Conservation (phyloP, 2,888 invertebrate species). For the Perizoma flavofasciatum region DNA sequence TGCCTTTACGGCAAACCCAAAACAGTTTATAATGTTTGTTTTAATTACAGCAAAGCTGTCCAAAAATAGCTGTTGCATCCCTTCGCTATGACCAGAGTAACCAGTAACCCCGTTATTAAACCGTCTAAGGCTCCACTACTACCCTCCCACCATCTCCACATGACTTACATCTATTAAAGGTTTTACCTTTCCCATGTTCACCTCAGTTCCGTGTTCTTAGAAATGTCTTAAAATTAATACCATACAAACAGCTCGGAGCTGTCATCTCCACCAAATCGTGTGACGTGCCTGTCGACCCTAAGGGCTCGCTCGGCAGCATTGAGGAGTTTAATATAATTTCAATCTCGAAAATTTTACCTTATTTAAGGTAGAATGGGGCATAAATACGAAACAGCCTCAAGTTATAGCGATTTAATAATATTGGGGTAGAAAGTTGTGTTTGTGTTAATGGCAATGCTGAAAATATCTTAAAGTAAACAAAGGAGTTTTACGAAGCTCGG, state of each 20-base stretch:
- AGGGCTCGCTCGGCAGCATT: slow-evolving; percentile 24
- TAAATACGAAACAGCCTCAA: slow-evolving; percentile 35
- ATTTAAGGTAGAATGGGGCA: slow-evolving; percentile 30
- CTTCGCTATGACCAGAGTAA: not conserved
- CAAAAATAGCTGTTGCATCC: not conserved
- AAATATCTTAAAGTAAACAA: slow-evolving; percentile 14
- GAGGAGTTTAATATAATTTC: slow-evolving; percentile 41
- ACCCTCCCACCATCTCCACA: not conserved
- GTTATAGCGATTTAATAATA: slow-evolving; percentile 32
- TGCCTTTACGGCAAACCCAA: slow-evolving; percentile 5
- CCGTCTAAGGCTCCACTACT: not conserved
- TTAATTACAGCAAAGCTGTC: slow-evolving; percentile 1
- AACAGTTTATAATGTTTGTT: slow-evolving; percentile 7
- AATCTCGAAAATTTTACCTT: slow-evolving; percentile 31
- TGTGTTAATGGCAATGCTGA: slow-evolving; percentile 26
- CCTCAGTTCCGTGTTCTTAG: not conserved
- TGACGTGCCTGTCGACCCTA: slow-evolving; percentile 21
- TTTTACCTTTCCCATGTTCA: not conserved
- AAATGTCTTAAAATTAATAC: slow-evolving; percentile 8
- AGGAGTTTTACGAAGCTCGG: slow-evolving; percentile 1
- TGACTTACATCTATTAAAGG: not conserved
- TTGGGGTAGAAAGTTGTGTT: slow-evolving; percentile 36
- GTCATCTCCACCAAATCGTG: slow-evolving; percentile 15
- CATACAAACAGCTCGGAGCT: slow-evolving; percentile 15
- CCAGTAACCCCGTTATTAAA: not conserved